Conservation (phyloP, 2,113 vertebrate genomes). For the Piprites chloris region DNA sequence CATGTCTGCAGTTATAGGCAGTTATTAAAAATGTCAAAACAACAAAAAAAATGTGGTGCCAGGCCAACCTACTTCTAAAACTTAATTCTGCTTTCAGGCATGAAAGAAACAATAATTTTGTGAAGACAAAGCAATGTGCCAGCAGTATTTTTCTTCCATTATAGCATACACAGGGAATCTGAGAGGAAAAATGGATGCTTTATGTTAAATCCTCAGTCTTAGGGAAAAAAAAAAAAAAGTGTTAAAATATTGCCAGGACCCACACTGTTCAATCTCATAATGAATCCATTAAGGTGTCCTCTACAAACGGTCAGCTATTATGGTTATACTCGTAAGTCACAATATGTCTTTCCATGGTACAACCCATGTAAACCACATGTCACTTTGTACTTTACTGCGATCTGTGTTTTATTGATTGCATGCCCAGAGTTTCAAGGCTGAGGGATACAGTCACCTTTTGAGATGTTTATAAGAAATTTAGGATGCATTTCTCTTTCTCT, state of each 20-base stretch:
- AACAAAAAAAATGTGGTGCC: slow-evolving; percentile 49
- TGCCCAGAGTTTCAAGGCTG: slow-evolving; percentile 61
- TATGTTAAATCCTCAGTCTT: slow-evolving; percentile 75
- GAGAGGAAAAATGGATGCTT: slow-evolving; percentile 73
- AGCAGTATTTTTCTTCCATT: slow-evolving; percentile 71
- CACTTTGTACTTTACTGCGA: slow-evolving; percentile 59
- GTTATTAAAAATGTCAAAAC: slow-evolving; percentile 65
- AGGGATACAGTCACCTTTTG: background rate
- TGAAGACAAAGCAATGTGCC: slow-evolving; percentile 76
- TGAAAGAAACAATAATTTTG: slow-evolving; percentile 73
- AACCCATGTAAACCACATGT: slow-evolving; percentile 57
- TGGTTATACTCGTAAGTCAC: background rate
- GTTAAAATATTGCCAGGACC: slow-evolving; percentile 56
- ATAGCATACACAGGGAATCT: slow-evolving; percentile 71
- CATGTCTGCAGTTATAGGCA: background rate
- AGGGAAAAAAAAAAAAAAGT: slow-evolving; percentile 33
- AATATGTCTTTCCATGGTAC: slow-evolving; percentile 38
- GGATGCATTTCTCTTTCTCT: background rate
- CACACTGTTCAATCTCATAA: slow-evolving; percentile 66
- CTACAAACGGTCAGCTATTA: slow-evolving; percentile 17
- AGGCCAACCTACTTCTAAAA: slow-evolving; percentile 57
- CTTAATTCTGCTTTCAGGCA: slow-evolving; percentile 64
- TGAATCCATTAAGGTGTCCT: slow-evolving; percentile 45
- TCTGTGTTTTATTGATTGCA: slow-evolving; percentile 69
- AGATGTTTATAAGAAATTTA: slow-evolving; percentile 17